Conservation (phyloP, 2,797 vertebrate genomes). For the Rallus crepitans region DNA sequence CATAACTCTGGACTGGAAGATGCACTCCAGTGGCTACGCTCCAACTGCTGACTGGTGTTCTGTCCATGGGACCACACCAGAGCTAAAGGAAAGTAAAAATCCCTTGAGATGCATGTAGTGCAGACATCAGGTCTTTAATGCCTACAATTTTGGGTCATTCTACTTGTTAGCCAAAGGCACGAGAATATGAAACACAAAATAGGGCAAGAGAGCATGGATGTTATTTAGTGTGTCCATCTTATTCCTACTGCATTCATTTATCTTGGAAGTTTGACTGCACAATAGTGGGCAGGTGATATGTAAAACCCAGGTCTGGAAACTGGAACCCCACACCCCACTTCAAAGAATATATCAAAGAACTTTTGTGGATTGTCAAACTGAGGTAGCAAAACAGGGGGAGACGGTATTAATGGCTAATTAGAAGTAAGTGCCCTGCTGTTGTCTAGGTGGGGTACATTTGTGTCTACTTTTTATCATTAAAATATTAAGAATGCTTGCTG, state of each 20-base stretch:
- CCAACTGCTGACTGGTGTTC: background rate
- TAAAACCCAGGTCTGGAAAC: background rate
- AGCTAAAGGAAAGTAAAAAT: background rate
- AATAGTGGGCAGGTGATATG: background rate
- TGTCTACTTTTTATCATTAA: background rate
- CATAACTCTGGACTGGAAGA: background rate
- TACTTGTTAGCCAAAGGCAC: background rate
- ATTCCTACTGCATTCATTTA: background rate
- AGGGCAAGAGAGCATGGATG: accelerated
- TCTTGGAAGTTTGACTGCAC: background rate
- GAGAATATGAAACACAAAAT: background rate
- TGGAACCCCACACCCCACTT: background rate
- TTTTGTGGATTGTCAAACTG: background rate
- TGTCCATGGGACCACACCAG: background rate
- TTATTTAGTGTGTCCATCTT: background rate
- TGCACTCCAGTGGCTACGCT: background rate
- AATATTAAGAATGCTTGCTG: background rate
- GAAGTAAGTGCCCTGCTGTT: background rate
- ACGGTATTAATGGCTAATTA: background rate
- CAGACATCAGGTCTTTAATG: accelerated
- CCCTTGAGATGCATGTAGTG: accelerated
- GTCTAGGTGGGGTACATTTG: background rate
- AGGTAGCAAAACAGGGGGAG: background rate
- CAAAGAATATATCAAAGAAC: background rate
- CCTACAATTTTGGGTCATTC: background rate